Percentiles rank a stretch among this genome's conserved stretches.
These are phyloP conservation scores for Excalfactoria chinensis DNA, from an alignment of 2,113 vertebrate species.

Conservation along the genomic window DNA sequence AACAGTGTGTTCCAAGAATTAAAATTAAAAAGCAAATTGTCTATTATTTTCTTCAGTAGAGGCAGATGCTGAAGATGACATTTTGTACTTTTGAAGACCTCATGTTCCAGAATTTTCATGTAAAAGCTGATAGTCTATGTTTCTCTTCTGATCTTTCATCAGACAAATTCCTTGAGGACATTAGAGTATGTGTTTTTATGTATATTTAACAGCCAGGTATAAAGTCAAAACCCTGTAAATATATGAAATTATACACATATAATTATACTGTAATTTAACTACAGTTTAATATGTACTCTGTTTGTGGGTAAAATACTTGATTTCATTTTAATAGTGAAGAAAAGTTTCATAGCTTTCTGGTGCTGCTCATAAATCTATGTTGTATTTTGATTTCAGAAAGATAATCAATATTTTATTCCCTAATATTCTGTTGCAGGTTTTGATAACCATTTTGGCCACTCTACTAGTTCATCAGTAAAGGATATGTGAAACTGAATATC, in stretches of 20 bases:
- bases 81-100: not conserved
- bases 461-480: not conserved
- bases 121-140: not conserved
- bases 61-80: not conserved
- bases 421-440: not conserved
- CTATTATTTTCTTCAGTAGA: not conserved
- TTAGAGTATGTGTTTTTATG: not conserved
- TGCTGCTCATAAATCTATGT: not conserved
- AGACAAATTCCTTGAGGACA: not conserved
- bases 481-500: not conserved
- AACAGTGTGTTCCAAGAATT: not conserved
- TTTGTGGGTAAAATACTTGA: not conserved
- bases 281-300: not conserved
- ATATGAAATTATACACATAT: not conserved
- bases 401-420: not conserved
- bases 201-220: not conserved
- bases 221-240: not conserved
- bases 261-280: not conserved
- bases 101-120: not conserved
- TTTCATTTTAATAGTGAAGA: not conserved
- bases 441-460: not conserved
- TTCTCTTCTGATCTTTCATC: not conserved
- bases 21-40: not conserved
- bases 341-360: not conserved
- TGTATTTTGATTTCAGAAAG: not conserved